Conservation (phyloP, 2,113 vertebrate genomes). For the Cyprinodon variegatus region DNA sequence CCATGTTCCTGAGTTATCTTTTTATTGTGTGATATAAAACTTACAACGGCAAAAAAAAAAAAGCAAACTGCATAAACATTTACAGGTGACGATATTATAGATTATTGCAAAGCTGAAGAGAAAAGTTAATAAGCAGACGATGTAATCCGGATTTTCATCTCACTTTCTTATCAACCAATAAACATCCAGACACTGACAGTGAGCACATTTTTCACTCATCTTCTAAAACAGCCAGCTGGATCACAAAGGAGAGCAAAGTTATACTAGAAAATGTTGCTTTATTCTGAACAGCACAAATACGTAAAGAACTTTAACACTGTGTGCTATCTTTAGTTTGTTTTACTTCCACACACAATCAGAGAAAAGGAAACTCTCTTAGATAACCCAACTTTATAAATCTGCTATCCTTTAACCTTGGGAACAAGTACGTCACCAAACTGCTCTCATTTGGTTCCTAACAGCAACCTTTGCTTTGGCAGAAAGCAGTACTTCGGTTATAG, state of each 20-base stretch:
- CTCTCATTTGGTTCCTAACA: conserved; percentile 22
- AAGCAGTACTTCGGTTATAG: conserved; percentile 4
- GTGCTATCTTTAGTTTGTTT: not conserved
- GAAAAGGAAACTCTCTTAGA: not conserved
- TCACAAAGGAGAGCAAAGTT: not conserved
- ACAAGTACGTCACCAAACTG: conserved; percentile 8
- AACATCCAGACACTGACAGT: too few species aligned
- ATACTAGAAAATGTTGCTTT: not conserved
- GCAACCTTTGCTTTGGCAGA: not conserved
- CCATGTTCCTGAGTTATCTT: not conserved
- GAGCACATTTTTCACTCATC: not conserved
- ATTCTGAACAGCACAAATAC: not conserved
- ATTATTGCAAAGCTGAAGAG: not conserved
- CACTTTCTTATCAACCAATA: too few species aligned
- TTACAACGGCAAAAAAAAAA: not conserved
- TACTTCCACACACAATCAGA: not conserved
- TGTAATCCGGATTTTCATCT: not conserved
- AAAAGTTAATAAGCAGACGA: not conserved
- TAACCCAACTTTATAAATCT: not conserved
- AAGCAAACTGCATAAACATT: not conserved
- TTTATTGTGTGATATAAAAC: not conserved
- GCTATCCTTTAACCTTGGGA: not conserved
- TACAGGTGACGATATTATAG: not conserved
- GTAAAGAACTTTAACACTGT: not conserved
- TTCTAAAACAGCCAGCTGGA: not conserved